These are phyloP conservation scores for Formica selysi DNA, from an alignment of 1,140 invertebrate genomes.

Conservation along the genomic window DNA sequence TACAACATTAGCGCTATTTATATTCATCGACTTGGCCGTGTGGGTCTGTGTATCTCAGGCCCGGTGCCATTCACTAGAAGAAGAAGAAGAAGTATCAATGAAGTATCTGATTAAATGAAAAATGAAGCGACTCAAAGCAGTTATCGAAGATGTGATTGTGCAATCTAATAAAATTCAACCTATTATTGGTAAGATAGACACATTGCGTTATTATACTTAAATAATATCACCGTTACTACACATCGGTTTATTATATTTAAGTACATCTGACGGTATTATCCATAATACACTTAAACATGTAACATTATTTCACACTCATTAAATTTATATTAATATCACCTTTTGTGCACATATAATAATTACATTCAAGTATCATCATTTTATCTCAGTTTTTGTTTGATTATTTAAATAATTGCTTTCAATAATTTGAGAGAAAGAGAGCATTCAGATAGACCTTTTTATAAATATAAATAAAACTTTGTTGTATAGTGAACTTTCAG, in stretches of 20 bases:
- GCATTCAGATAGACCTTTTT: neutral
- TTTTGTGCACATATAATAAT: neutral
- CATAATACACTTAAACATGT: neutral
- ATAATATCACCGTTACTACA: neutral
- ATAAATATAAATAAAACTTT: constrained; percentile 35
- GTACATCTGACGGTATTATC: neutral
- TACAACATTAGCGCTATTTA: too few relatives aligned
- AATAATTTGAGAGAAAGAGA: neutral
- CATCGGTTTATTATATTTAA: constrained; percentile 15
- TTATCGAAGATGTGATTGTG: constrained; percentile 79
- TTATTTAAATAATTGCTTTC: neutral
- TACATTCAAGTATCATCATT: neutral
- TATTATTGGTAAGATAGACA: constrained; percentile 76
- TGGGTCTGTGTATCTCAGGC: too few relatives aligned
- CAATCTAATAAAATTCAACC: constrained; percentile 79
- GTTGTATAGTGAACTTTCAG: constrained; percentile 82
- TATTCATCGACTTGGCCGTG: too few relatives aligned
- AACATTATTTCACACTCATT: constrained; percentile 17
- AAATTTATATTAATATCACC: constrained; percentile 8
- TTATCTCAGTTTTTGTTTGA: neutral
- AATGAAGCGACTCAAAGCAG: constrained; percentile 75
- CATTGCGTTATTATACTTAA: too few relatives aligned
- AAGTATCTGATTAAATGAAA: constrained; percentile 22
- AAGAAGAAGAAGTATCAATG: too few relatives aligned
- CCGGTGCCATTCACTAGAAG: too few relatives aligned